A percentile compares a stretch with the other conserved stretches of the same genome.
Evolutionary conservation across 2,888 invertebrate genomes (phyloP).

Genomic region (Graphium colonna): DNA sequence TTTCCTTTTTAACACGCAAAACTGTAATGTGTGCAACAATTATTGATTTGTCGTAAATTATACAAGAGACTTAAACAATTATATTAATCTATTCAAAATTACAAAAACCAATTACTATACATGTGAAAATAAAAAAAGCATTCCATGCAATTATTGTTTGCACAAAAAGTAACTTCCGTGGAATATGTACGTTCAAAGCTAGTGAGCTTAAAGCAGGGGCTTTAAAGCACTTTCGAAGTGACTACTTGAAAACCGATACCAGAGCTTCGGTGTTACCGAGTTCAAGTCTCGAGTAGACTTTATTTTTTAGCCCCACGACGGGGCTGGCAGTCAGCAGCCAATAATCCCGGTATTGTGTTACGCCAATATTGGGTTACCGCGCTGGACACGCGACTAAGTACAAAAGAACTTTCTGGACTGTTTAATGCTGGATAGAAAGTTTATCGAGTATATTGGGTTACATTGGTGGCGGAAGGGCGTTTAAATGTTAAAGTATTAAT

Average conservation of each 20-base stretch:
- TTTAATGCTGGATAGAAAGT: constrained; percentile 14
- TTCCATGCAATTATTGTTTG: too few relatives aligned
- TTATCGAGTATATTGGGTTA: constrained; percentile 2
- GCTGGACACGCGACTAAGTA: constrained; percentile 27
- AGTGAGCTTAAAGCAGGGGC: too few relatives aligned
- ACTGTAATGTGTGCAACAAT: too few relatives aligned
- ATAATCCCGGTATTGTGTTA: constrained; percentile 44
- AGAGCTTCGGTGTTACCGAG: not conserved
- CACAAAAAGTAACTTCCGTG: too few relatives aligned
- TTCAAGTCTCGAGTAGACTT: too few relatives aligned
- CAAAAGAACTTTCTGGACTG: constrained; percentile 12
- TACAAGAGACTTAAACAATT: too few relatives aligned
- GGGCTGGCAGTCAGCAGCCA: constrained; percentile 30
- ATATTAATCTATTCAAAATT: too few relatives aligned
- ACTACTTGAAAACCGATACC: constrained; percentile 21
- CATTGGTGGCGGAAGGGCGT: not conserved
- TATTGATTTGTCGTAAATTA: too few relatives aligned
- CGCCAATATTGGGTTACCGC: constrained; percentile 40
- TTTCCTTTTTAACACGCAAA: too few relatives aligned
- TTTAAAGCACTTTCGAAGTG: constrained; percentile 8
- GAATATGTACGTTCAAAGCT: too few relatives aligned
- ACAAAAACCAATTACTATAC: too few relatives aligned
- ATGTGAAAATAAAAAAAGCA: too few relatives aligned
- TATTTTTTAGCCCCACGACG: constrained; percentile 17
- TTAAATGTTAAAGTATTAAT: not conserved